Evolutionary conservation across 2,888 invertebrate species (phyloP).

Genomic region (Platerodrilus igneus): DNA sequence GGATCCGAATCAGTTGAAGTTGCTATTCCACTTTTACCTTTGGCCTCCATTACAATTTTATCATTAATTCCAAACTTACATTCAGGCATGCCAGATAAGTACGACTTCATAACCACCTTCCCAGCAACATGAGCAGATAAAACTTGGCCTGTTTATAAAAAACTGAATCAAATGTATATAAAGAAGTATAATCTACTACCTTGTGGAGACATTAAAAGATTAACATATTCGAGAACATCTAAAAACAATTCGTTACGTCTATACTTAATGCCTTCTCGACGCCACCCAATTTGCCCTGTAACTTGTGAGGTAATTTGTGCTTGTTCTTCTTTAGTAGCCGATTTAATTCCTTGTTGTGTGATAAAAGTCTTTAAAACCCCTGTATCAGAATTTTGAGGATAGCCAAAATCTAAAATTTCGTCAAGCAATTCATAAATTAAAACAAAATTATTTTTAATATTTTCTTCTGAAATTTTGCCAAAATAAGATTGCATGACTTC

Average conservation of each 20-base stretch:
- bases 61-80: constrained; percentile 99
- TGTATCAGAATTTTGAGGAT: constrained; percentile 99
- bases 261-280: constrained; percentile 98
- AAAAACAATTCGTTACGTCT: constrained; percentile 96
- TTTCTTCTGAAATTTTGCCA: constrained; percentile 99
- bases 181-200: constrained; percentile 52
- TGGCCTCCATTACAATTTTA: constrained; percentile 97
- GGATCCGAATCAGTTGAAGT: constrained; percentile 66
- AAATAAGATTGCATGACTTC: constrained; percentile 99
- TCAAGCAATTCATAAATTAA: constrained; percentile 98
- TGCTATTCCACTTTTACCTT: constrained; percentile 70
- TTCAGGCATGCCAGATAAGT: constrained; percentile 99
- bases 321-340: constrained; percentile 98
- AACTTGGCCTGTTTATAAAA: constrained; percentile 89
- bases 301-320: constrained; percentile 97
- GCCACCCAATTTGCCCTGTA: constrained; percentile 98
- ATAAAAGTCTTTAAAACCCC: constrained; percentile 99
- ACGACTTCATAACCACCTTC: constrained; percentile 99
- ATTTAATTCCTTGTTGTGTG: constrained; percentile 98
- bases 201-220: constrained; percentile 98
- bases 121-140: constrained; percentile 98
- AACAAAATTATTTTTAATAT: constrained; percentile 99
- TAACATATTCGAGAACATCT: constrained; percentile 98
- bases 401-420: constrained; percentile 98
- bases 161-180: too few species aligned